Base-by-base conservation (phyloP, 1,140 invertebrate species). In the Bombus sylvicola region DNA sequence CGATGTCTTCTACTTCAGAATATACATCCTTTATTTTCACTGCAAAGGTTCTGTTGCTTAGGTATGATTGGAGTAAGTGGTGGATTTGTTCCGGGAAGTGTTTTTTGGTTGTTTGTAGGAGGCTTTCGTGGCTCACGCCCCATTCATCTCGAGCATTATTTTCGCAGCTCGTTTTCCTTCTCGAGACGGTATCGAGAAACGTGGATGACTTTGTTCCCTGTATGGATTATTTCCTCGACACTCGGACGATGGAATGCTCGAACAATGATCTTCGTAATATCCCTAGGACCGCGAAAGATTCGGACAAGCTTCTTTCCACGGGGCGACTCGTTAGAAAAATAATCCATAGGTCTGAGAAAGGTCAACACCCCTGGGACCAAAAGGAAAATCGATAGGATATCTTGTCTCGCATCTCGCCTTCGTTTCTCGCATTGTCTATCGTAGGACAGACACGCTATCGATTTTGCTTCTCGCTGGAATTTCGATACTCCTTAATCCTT, bases 351-450 rank as follows among this genome's bases (percentile, higher is more conserved):
- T 74, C 10, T 28, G 64, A 18, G 64, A 57, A 83, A 64, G 62
- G 41, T 41, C 22, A 77, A 59, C 3, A 0, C 74, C 28, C 43
- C 25, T 3, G 43, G 31, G 34, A 57, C 2, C 37, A 18, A 41
- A n/a, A 9, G 28, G 62, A n/a, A 75, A 75, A 77, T 83, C 74
- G 74, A 83, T 77, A 59, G 34, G 62, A 77, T 76, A 76, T 69
- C 64, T 47, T 75, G 73, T 47, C 81, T 37, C 62, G 41, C 37
- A 83, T 83, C 72, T 68, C 73, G 73, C 10, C 62, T 71, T 83
- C 73, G 43, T 69, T 83, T 53, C 73, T 25, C 41, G 37, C 73
- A 83, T 83, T 76, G 39, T 53, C 62, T 41, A 28, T 25, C 2
- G 62, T 34, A 76, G 53, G 18, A 76, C 59, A 39, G 43, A 25